Evolutionary conservation across 2,113 vertebrate species (phyloP).

Genomic region (Serilophus lunatus): DNA sequence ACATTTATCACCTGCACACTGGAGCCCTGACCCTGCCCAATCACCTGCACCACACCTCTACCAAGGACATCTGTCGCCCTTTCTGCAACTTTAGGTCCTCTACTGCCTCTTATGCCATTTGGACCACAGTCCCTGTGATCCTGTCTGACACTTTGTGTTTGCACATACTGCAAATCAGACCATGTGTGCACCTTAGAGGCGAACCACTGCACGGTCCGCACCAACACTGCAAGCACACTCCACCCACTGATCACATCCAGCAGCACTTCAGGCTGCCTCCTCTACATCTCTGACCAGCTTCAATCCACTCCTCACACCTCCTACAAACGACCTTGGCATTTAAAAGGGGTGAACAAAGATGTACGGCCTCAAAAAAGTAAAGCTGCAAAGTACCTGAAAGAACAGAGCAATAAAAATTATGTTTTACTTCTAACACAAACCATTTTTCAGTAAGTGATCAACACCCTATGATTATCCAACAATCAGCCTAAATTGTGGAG

Average conservation of each 20-base stretch:
- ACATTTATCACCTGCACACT: neutral
- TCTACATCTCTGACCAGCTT: neutral
- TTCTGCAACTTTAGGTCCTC: neutral
- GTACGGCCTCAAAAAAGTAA: neutral
- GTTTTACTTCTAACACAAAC: neutral
- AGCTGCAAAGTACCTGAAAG: neutral
- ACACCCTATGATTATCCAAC: neutral
- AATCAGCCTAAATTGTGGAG: neutral
- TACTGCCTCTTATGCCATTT: neutral
- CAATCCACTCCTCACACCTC: neutral
- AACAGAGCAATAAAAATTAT: neutral
- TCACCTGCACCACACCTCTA: neutral
- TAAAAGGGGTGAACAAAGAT: neutral
- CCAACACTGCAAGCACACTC: neutral
- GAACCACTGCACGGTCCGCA: neutral
- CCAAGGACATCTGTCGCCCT: neutral
- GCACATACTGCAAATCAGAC: neutral
- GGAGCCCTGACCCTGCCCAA: neutral
- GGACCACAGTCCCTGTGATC: accelerated
- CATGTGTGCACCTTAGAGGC: neutral
- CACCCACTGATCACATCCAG: neutral
- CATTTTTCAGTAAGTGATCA: neutral
- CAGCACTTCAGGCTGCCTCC: neutral
- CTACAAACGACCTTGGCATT: neutral
- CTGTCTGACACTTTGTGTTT: neutral